Base-by-base conservation (phyloP, 2,113 vertebrate genomes). In the Collichthys lucidus region DNA sequence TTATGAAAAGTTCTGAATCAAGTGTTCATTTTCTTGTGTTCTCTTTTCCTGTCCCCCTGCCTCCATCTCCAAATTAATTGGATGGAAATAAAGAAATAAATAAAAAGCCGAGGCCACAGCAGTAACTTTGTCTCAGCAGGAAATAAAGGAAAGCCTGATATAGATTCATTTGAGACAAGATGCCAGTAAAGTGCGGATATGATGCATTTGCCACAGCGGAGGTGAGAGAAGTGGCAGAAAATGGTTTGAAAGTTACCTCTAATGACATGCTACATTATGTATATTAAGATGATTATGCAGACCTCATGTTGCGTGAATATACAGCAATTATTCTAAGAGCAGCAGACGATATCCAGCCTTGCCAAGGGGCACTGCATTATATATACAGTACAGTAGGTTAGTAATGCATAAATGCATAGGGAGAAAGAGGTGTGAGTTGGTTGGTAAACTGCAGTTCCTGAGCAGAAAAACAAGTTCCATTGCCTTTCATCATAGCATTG, bases 201-300 rank as follows among this genome's bases (percentile, higher is more conserved):
- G 22, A 53, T 79, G 52, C 22, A 84, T 88, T 60, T 63, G 63
- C 44, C 71, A 29, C 55, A 40, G 1, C 50, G 9, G 29, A 79
- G 62, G 44, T 55, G 66, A 71, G 14, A 19, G 19, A 46, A 74
- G 20, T 61, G 53, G 69, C 17, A 16, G n/a, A 40, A 61, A 72
- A 62, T 17, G 1, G 12, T 60, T 72, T 76, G n/a, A 66, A 77
- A 82, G 46, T 46, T 40, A 68, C 26, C 55, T 52, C 67, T 65
- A 55, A 83, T 68, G 50, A 59, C 68, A 66, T 42, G 31, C 47
- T 42, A 61, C 20, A 65, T 71, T 80, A 59, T 79, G 50, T 46
- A 76, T 75, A 64, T 66, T 53, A 26, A 29, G 24, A 78, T 74
- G 63, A 81, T 86, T 79, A 85, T 80, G 74, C 60, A 87, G 61